A percentile compares a stretch with the other conserved stretches of the same genome.
phyloP scores from a whole-genome alignment of 1,140 invertebrate genomes.

The Trinorchestia longiramus region DNA sequence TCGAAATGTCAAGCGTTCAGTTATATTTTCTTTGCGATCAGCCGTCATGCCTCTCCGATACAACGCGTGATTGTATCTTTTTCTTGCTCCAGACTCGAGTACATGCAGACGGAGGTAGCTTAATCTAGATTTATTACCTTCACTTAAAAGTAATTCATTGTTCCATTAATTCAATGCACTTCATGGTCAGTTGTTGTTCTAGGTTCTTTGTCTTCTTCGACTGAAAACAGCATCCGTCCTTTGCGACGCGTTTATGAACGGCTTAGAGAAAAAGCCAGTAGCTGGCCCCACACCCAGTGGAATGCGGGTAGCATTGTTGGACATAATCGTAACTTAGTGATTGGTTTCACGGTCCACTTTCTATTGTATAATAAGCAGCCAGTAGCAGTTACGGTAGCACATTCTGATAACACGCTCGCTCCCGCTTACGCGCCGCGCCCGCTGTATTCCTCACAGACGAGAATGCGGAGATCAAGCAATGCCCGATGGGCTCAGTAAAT shows the following conservation, averaged over 20 bases:
- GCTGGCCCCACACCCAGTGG: neutral
- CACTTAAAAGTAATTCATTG: neutral
- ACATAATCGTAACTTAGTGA: neutral
- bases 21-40: neutral
- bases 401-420: conserved; percentile 1
- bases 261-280: neutral
- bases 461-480: neutral
- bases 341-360: conserved; percentile 19
- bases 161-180: neutral
- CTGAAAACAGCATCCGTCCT: neutral
- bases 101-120: neutral
- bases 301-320: neutral
- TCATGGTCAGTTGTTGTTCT: neutral
- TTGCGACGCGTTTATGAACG: neutral
- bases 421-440: neutral
- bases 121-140: neutral
- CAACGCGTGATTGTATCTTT: neutral
- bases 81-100: neutral
- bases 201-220: neutral
- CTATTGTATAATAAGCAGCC: neutral
- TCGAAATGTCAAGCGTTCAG: neutral
- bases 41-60: neutral
- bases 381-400: neutral
- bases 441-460: neutral
- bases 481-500: neutral